phyloP scores from a whole-genome alignment of 2,797 vertebrate genomes.

The Morus bassanus region DNA sequence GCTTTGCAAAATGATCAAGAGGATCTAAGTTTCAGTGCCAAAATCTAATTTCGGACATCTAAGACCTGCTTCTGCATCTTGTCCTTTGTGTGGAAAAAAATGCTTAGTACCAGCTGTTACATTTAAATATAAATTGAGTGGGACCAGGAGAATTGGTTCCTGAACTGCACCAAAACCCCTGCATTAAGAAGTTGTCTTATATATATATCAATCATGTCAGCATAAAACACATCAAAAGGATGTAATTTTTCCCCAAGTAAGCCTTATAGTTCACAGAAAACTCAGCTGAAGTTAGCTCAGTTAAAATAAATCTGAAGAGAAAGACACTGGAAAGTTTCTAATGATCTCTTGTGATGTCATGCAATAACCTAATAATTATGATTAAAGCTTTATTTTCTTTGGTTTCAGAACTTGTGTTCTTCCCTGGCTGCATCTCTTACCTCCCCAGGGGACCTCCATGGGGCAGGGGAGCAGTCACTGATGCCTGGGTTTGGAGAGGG shows the following conservation, averaged over 20 bases:
- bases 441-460: not conserved
- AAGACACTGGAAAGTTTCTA: not conserved
- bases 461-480: not conserved
- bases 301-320: not conserved
- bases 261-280: conserved; percentile 20
- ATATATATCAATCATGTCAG: not conserved
- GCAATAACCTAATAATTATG: not conserved
- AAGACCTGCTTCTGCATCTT: not conserved
- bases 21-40: not conserved
- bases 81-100: not conserved
- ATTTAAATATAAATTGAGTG: conserved; percentile 11
- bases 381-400: conserved; percentile 23
- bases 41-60: conserved; percentile 28
- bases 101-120: not conserved
- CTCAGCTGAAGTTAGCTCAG: not conserved
- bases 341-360: not conserved
- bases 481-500: not conserved
- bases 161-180: not conserved
- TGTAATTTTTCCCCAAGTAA: conserved; percentile 7
- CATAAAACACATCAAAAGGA: conserved; percentile 6
- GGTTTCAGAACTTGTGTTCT: not conserved
- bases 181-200: not conserved
- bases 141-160: conserved; percentile 5
- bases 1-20: not conserved
- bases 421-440: not conserved